Evolutionary conservation across 2,888 invertebrate species (phyloP).

Genomic region (Rutpela maculata): DNA sequence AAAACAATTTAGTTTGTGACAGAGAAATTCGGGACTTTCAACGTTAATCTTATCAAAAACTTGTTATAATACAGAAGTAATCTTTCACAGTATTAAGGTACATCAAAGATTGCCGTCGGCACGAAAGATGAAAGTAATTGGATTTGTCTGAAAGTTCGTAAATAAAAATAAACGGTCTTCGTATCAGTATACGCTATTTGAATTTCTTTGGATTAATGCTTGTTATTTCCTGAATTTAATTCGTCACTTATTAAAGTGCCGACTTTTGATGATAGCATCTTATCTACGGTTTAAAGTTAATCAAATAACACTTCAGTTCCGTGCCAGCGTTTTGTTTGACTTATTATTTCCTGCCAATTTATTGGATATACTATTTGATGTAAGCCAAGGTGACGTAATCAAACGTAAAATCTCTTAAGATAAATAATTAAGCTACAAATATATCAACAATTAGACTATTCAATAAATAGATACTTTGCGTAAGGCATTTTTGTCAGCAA

Average conservation of each 20-base stretch:
- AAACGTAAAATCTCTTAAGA: neutral
- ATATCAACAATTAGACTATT: too few species aligned
- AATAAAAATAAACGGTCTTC: conserved; percentile 62
- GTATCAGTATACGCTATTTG: conserved; percentile 42
- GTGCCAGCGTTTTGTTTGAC: conserved; percentile 20
- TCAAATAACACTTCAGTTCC: conserved; percentile 31
- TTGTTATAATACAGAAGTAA: conserved; percentile 73
- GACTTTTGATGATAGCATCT: conserved; percentile 30
- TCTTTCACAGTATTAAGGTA: conserved; percentile 70
- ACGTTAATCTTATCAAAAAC: conserved; percentile 73
- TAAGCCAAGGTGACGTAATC: neutral
- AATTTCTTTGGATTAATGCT: conserved; percentile 37
- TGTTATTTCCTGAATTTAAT: conserved; percentile 40
- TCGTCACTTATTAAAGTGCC: conserved; percentile 36
- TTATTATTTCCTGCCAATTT: conserved; percentile 3
- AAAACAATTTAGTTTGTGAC: conserved; percentile 66
- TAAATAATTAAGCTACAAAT: neutral
- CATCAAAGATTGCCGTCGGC: conserved; percentile 69
- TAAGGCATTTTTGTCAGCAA: too few species aligned
- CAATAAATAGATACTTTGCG: too few species aligned
- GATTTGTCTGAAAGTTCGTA: conserved; percentile 62
- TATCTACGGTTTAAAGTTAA: conserved; percentile 28
- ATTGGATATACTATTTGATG: neutral
- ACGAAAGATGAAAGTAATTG: conserved; percentile 70
- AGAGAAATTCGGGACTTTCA: conserved; percentile 62